Evolutionary conservation across 2,113 vertebrate species (phyloP).

Genomic region (Gnathonemus longibarbis): DNA sequence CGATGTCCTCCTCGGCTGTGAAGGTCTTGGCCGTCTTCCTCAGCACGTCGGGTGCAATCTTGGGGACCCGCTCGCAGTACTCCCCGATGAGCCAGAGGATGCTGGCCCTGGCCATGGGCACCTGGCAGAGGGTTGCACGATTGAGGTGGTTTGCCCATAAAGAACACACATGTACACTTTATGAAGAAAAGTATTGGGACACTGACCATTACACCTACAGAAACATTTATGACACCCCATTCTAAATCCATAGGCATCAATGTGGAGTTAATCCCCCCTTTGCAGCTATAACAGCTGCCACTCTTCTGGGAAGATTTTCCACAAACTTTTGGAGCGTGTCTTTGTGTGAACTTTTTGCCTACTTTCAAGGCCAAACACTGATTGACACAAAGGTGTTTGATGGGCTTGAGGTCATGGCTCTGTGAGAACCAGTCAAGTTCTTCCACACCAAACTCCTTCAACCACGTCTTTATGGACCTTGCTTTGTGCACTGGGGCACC

Average conservation of each 20-base stretch:
- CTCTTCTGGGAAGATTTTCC: neutral
- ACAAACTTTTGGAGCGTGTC: neutral
- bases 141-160: neutral
- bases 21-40: conserved; percentile 90
- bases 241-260: neutral
- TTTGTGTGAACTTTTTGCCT: neutral
- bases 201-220: neutral
- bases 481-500: too few species aligned
- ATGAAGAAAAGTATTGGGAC: neutral
- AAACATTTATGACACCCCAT: neutral
- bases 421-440: too few species aligned
- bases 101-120: conserved; percentile 92
- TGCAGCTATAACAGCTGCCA: neutral
- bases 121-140: conserved; percentile 53
- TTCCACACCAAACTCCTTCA: too few species aligned
- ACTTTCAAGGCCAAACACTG: neutral
- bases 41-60: conserved; percentile 90
- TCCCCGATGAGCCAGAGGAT: conserved; percentile 97
- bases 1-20: conserved; percentile 85
- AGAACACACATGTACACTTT: neutral
- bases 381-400: neutral
- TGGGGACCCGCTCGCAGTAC: conserved; percentile 90
- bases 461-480: too few species aligned
- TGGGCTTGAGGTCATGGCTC: neutral
- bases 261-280: neutral